A percentile compares a stretch with the other conserved stretches of the same genome.
Conservation (phyloP, 1,140 invertebrate genomes). For the Drosophila sechellia region DNA sequence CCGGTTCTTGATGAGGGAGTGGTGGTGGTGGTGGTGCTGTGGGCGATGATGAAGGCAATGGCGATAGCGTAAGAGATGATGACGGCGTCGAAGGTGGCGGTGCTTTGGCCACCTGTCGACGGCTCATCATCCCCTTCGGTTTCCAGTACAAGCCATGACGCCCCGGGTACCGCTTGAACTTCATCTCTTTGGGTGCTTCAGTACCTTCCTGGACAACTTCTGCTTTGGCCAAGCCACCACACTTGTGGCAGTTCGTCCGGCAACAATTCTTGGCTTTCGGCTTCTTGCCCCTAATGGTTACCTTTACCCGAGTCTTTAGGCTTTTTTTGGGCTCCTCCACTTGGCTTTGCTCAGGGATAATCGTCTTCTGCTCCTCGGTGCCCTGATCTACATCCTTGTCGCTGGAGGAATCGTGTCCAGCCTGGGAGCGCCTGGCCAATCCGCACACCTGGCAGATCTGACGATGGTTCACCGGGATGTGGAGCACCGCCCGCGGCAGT, state of each 20-base stretch:
- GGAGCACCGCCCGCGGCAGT: slow-evolving; percentile 49
- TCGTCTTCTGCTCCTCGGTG: slow-evolving; percentile 3
- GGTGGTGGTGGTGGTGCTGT: background rate
- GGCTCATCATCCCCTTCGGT: slow-evolving; percentile 11
- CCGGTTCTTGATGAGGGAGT: background rate
- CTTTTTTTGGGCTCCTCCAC: slow-evolving; percentile 12
- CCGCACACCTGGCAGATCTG: slow-evolving; percentile 54
- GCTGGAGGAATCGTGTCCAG: slow-evolving; percentile 31
- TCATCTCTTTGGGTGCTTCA: background rate
- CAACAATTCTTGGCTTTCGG: background rate
- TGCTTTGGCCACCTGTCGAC: slow-evolving; percentile 4
- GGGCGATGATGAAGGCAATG: slow-evolving; percentile 11
- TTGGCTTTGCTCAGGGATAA: slow-evolving; percentile 12
- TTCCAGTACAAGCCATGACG: slow-evolving; percentile 34
- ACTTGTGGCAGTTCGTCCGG: slow-evolving; percentile 19
- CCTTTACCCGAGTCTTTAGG: slow-evolving; percentile 20
- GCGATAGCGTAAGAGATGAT: slow-evolving; percentile 4
- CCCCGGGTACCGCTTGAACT: slow-evolving; percentile 12
- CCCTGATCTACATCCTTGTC: slow-evolving; percentile 40
- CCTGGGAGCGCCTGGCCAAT: slow-evolving; percentile 19
- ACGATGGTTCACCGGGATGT: slow-evolving; percentile 25
- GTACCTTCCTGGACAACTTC: background rate
- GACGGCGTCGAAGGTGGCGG: slow-evolving; percentile 14
- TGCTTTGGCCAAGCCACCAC: slow-evolving; percentile 10
- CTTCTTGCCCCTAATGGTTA: slow-evolving; percentile 31